Percentiles rank a stretch among this genome's conserved stretches.
Conservation (phyloP, 2,113 vertebrate genomes). For the Prunella himalayana region DNA sequence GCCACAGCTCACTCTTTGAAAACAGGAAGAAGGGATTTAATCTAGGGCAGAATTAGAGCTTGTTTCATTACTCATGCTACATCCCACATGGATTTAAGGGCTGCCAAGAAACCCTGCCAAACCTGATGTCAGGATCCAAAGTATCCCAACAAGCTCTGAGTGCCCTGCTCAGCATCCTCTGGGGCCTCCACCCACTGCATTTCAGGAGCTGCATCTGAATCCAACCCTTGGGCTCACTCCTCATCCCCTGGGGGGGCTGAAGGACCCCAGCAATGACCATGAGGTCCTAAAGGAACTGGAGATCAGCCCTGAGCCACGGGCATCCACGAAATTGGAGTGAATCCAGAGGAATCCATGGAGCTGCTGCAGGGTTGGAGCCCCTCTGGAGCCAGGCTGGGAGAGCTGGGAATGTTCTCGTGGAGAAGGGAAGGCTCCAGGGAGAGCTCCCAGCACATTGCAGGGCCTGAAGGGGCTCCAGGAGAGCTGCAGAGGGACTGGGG, state of each 20-base stretch:
- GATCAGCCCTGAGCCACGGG: neutral
- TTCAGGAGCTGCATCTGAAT: neutral
- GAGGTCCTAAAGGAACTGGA: neutral
- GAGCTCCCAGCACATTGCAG: rapidly evolving
- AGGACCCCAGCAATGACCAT: neutral
- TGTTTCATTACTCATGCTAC: neutral
- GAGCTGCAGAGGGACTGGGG: neutral
- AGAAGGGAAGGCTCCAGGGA: rapidly evolving
- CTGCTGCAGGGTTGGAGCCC: neutral
- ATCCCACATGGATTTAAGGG: neutral
- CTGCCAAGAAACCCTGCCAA: neutral
- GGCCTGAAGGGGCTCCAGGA: neutral
- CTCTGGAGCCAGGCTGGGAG: neutral
- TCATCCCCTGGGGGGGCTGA: neutral
- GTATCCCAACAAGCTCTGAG: neutral
- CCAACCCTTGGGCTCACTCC: neutral
- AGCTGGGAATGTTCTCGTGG: rapidly evolving
- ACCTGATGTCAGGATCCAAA: neutral
- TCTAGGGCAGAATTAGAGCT: neutral
- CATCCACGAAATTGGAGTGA: neutral
- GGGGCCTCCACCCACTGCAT: neutral
- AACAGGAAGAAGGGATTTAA: slow-evolving; percentile 27
- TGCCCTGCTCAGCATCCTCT: neutral
- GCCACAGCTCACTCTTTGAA: neutral
- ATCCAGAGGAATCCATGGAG: rapidly evolving